These are phyloP conservation scores for Drosophila lacteicornis DNA, from an alignment of 1,140 invertebrate genomes.

Conservation along the genomic window DNA sequence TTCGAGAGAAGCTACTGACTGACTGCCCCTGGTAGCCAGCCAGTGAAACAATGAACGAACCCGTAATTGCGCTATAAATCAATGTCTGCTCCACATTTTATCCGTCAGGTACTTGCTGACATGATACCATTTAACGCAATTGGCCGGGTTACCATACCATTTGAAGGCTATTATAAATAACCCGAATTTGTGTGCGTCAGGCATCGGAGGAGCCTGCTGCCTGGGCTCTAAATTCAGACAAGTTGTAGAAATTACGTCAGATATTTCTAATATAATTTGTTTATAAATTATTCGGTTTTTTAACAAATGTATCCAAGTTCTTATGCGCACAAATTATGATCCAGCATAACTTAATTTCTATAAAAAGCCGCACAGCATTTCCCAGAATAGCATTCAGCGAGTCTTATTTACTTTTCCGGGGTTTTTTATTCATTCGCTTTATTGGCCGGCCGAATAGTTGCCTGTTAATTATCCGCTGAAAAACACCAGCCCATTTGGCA, in stretches of 20 bases:
- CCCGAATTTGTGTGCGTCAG: conserved; percentile 48
- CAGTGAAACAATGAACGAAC: conserved; percentile 44
- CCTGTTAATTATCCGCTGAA: conserved; percentile 73
- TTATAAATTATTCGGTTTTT: conserved; percentile 19
- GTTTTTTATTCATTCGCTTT: conserved; percentile 52
- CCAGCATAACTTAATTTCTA: conserved; percentile 30
- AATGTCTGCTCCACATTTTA: conserved; percentile 76
- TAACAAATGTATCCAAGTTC: conserved; percentile 5
- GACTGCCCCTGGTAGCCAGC: not conserved
- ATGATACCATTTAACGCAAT: conserved; percentile 42
- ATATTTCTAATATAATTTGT: conserved; percentile 28
- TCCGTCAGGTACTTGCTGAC: conserved; percentile 57
- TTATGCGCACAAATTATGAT: conserved; percentile 14
- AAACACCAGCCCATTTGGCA: conserved; percentile 47
- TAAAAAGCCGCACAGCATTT: conserved; percentile 31
- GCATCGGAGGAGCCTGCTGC: conserved; percentile 13
- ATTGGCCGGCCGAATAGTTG: conserved; percentile 43
- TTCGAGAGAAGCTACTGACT: conserved; percentile 13
- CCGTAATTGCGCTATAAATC: conserved; percentile 77
- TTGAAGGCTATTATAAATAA: conserved; percentile 57
- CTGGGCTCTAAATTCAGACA: conserved; percentile 13
- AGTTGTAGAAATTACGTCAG: conserved; percentile 22
- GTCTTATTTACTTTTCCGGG: conserved; percentile 18
- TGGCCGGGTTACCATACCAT: conserved; percentile 45
- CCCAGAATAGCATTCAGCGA: conserved; percentile 29